Base-by-base conservation (phyloP, 2,113 vertebrate species). In the Tauraco erythrolophus region DNA sequence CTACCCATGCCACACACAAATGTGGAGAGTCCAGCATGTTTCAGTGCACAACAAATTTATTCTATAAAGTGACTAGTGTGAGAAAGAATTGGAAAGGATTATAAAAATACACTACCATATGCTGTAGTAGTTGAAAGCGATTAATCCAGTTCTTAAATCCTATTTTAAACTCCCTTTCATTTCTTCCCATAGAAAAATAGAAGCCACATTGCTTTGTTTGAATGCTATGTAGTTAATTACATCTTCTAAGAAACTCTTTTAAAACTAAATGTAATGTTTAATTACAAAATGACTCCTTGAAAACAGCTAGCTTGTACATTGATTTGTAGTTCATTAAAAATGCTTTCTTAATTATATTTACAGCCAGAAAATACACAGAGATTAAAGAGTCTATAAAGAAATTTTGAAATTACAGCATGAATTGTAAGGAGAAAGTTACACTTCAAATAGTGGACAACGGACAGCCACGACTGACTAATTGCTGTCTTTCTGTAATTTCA, bases 261-360 rank as follows among this genome's bases (percentile, higher is more conserved):
- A 97, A 96, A 98, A 98, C 84, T 96, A 97, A 97, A 98, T 97
- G 95, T 85, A 96, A 97, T 97, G 97, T 97, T 98, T 96, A 98
- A 98, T 98, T 98, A 98, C 89, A 94, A 96, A 98, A 91, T 91
- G 81, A 88, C 97, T 97, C 96, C 96, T 95, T 96, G 95, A 97
- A 97, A 98, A 98, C 93, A 88, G 92, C 94, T 97, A 94, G 95
- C 94, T 97, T 85, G 83, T 92, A 93, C 87, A 92, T 70, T 95
- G 95, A 95, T 92, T 86, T 92, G 83, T 75, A 88, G 77, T 96
- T 96, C 89, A 95, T 97, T 97, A 96, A 92, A 97, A 98, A 97
- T 88, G 79, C 74, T 95, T 95, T 93, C 88, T 94, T 97, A 95
- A 97, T 97, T 97, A 98, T 84, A 60, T 89, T 95, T 93, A 91